phyloP scores from a whole-genome alignment of 2,888 invertebrate species.

The Aphodius sticticus region DNA sequence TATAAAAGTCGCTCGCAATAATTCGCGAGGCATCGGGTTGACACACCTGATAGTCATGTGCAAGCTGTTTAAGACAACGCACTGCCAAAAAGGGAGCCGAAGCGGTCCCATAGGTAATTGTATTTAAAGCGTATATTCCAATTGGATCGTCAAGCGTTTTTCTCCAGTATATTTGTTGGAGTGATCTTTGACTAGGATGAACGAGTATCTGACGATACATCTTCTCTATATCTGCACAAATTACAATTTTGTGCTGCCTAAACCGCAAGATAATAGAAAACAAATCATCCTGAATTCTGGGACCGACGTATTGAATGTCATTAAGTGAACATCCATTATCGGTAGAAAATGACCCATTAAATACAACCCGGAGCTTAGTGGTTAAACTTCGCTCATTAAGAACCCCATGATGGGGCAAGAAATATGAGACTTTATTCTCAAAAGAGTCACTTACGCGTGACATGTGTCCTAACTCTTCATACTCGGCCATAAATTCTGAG shows the following conservation, averaged over 20 bases:
- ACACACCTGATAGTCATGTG: constrained; percentile 39
- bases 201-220: constrained; percentile 52
- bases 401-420: background rate
- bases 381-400: background rate
- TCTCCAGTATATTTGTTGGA: constrained; percentile 54
- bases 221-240: constrained; percentile 52
- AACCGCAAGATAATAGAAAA: constrained; percentile 47
- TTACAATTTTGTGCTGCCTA: constrained; percentile 41
- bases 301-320: constrained; percentile 38
- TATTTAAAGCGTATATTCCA: constrained; percentile 36
- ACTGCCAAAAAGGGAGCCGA: constrained; percentile 47
- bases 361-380: background rate
- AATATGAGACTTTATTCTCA: background rate
- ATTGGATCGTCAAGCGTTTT: constrained; percentile 34
- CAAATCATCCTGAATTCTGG: constrained; percentile 49
- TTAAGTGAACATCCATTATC: background rate
- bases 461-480: background rate
- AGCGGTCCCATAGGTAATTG: constrained; percentile 47
- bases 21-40: constrained; percentile 33
- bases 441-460: background rate
- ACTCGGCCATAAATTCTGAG: background rate
- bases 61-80: constrained; percentile 45
- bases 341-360: background rate
- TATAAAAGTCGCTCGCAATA: constrained; percentile 45
- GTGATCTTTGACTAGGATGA: constrained; percentile 42